Conservation (phyloP, 2,113 vertebrate genomes). For the Callopanchax toddi region DNA sequence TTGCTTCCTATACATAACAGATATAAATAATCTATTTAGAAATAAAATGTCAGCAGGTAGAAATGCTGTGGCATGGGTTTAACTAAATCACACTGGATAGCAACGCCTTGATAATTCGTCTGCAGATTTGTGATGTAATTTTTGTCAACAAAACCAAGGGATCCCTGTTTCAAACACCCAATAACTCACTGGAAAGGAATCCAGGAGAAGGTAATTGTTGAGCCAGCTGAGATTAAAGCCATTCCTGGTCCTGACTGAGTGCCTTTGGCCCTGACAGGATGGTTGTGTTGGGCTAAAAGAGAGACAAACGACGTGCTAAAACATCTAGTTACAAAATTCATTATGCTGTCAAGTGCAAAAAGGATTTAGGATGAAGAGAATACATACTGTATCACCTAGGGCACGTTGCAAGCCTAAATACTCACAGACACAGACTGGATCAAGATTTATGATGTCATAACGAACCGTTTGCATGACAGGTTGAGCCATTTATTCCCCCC, state of each 20-base stretch:
- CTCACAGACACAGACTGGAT: slow-evolving; percentile 35
- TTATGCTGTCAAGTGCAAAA: slow-evolving; percentile 37
- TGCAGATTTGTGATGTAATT: slow-evolving; percentile 42
- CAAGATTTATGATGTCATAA: slow-evolving; percentile 68
- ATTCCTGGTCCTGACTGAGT: slow-evolving; percentile 22
- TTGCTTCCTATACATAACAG: slow-evolving; percentile 28
- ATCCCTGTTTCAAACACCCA: slow-evolving; percentile 40
- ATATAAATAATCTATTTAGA: slow-evolving; percentile 15
- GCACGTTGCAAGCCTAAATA: slow-evolving; percentile 47
- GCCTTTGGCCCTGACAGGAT: slow-evolving; percentile 21
- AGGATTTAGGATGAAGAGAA: slow-evolving; percentile 23
- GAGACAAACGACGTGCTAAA: slow-evolving; percentile 55
- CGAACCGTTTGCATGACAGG: slow-evolving; percentile 33
- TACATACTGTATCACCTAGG: slow-evolving; percentile 41
- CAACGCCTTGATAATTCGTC: slow-evolving; percentile 19
- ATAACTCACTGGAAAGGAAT: slow-evolving; percentile 53
- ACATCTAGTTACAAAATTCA: slow-evolving; percentile 32
- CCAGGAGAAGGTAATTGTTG: slow-evolving; percentile 18
- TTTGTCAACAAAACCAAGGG: slow-evolving; percentile 20
- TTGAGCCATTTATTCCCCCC: slow-evolving; percentile 20
- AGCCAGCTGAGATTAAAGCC: slow-evolving; percentile 39
- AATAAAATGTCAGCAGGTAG: slow-evolving; percentile 28
- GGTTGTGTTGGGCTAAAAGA: slow-evolving; percentile 21
- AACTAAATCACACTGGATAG: slow-evolving; percentile 32
- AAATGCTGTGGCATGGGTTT: slow-evolving; percentile 31